Conservation (phyloP, 2,888 invertebrate species). For the Mesorhabditis spiculigera region DNA sequence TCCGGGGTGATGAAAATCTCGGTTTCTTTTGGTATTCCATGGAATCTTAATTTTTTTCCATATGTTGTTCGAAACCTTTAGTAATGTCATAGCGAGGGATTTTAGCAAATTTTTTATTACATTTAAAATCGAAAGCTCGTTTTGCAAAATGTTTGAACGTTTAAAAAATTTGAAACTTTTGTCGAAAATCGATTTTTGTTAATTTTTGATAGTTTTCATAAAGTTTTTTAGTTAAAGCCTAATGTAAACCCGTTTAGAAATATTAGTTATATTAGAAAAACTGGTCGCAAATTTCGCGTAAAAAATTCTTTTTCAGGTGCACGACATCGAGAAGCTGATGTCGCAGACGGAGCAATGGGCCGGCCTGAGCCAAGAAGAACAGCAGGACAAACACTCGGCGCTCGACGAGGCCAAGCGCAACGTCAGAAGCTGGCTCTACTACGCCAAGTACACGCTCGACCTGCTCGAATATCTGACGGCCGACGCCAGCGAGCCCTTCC, state of each 20-base stretch:
- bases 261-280: too few species aligned
- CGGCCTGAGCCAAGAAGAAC: constrained; percentile 29
- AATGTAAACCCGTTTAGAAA: too few species aligned
- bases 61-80: too few species aligned
- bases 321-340: constrained; percentile 79
- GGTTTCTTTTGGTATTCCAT: too few species aligned
- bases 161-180: too few species aligned
- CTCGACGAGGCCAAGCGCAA: constrained; percentile 59
- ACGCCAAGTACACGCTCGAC: constrained; percentile 85
- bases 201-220: too few species aligned
- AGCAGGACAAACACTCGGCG: constrained; percentile 30
- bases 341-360: constrained; percentile 63
- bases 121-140: too few species aligned
- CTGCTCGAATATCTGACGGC: constrained; percentile 91
- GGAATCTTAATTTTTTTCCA: too few species aligned
- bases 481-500: constrained; percentile 89
- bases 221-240: too few species aligned
- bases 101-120: not conserved
- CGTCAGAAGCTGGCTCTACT: constrained; percentile 47
- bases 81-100: not conserved
- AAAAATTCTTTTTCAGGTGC: constrained; percentile 60
- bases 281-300: not conserved
- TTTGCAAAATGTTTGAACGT: too few species aligned
- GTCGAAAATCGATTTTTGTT: too few species aligned
- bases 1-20: not conserved